Evolutionary conservation across 1,140 invertebrate genomes (phyloP), one percentile per base, ranked within the genome.

Genomic region (Reticulitermes speratus): DNA sequence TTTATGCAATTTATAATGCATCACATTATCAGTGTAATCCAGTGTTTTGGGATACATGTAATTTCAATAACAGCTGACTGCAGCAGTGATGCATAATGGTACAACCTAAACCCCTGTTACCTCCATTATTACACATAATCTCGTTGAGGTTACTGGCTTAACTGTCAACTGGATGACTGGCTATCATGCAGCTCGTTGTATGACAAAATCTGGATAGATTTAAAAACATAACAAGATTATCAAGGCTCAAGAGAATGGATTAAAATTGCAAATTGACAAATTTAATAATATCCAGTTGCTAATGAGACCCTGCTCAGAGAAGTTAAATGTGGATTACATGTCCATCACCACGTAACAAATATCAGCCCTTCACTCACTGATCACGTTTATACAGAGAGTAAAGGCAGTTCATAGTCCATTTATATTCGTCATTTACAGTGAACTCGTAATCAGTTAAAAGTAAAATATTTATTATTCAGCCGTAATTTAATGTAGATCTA

Each of bases 181-280:
- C n/a, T 75, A 75, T 30, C 65, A 30, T 75, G 25, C 65, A 75
- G 65, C n/a, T 75, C 65, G 7, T 75, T 25, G n/a, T 75, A 75
- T 30, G 65, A 75, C 65, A 30, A 75, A 75, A 75, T 30, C 65
- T 9, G 65, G n/a, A 75, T 75, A 30, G 8, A 75, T 65, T 65
- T 65, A 65, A 65, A 65, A 9, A 21, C 25, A n/a, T 65, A 65
- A 65, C 59, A 65, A 65, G 59, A 65, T 65, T 75, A 75, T 0
- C 25, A 30, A 75, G 65, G 14, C n/a, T 75, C 1, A n/a, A 11
- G 16, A 75, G n/a, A 75, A 6, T 0, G n/a, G 65, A 75, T 75
- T 75, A 75, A 75, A 75, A 75, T 75, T 75, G 7, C 65, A 75
- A 75, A 75, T 75, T 75, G 65, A 75, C n/a, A 75, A 75, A 75